Base-by-base conservation (phyloP, 2,888 invertebrate species). In the Lepidocyrtinus sp. region DNA sequence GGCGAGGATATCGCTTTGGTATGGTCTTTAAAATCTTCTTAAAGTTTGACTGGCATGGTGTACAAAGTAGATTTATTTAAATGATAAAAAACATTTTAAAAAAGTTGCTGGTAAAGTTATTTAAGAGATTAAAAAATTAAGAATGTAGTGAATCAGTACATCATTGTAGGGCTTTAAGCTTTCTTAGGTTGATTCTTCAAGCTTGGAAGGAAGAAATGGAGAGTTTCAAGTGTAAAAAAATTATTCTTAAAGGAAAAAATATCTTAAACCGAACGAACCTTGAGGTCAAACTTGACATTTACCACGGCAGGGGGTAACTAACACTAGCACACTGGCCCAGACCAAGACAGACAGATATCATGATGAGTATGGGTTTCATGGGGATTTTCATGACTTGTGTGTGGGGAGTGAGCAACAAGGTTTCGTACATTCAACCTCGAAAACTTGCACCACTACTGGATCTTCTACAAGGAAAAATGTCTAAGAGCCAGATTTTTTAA, bases 201-300 rank as follows among this genome's bases (percentile, higher is more conserved):
- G 36, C 36, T 36, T 7, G 36, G 36, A 7, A 36, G 36, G 22
- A 24, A 67, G 26, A 74, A 25, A 67, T 74, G 59, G 65, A 74
- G 73, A 64, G 59, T 67, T 36, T 26, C 22, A 74, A 71, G 71
- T 71, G 71, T 71, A 71, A 36, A 71, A 71, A 27, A 2, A 45
- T 64, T 9, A n/a, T 63, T 72, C 46, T 61, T n/a, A 24, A 45
- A 19, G 24, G 69, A 63, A 45, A 63, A 55, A 46, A 75, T 63
- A 61, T 63, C 73, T 67, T 36, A 46, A 72, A 73, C 62, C 64
- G 50, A 83, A 75, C 36, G 36, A 36, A 36, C 36, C 72, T 64
- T 83, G 78, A 83, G 83, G 83, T 83, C 81, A 83, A 78, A 81
- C 77, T 75, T 83, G 83, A 83, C 83, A 76, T 83, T 82, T 75